Base-by-base conservation (phyloP, 2,888 invertebrate species). In the Mermis nigrescens region DNA sequence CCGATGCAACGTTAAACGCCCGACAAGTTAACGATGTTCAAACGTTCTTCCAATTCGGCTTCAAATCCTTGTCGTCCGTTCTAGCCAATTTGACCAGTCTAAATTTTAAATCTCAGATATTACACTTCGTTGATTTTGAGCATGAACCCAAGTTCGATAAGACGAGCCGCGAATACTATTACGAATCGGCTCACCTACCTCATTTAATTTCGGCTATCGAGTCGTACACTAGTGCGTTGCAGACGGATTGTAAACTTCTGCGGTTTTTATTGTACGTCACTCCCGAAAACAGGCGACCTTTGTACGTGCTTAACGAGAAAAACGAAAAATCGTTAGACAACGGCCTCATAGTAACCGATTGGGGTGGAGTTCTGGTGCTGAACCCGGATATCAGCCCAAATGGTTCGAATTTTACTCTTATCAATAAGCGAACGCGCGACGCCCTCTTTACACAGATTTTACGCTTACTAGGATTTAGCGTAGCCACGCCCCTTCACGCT, bases 361-460 rank as follows among this genome's bases (percentile, higher is more conserved):
- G 92, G 92, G 92, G 92, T 48, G 89, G 87, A 1, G 82, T 92
- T 61, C 80, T 83, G 56, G 79, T 92, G 46, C 78, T 81, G 63
- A 74, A 74, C 60, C 15, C 52, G 2, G 48, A 31, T 27, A 63
- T 61, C 57, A 48, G n/a, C 59, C 54, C 26, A 57, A 60, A 27
- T 38, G 60, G 32, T 59, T 58, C n/a, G 57, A 62, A 31, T 58
- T 62, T 51, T 59, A 65, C 22, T 59, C 64, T 7, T 55, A 61
- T 31, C 60, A 22, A 62, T 26, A 66, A 0, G 73, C 91, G 53
- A 83, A 83, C 64, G 73, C 28, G 12, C 27, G 24, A 27, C 29
- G 54, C 22, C 15, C 7, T 4, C 15, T 73, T 65, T 31, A 24
- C 46, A 2, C 62, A 72, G 31, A 19, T 22, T 27, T 54, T 24